A percentile compares a stretch with the other conserved stretches of the same genome.
phyloP scores from a whole-genome alignment of 2,888 invertebrate species.

The Caenorhabditis sp. region DNA sequence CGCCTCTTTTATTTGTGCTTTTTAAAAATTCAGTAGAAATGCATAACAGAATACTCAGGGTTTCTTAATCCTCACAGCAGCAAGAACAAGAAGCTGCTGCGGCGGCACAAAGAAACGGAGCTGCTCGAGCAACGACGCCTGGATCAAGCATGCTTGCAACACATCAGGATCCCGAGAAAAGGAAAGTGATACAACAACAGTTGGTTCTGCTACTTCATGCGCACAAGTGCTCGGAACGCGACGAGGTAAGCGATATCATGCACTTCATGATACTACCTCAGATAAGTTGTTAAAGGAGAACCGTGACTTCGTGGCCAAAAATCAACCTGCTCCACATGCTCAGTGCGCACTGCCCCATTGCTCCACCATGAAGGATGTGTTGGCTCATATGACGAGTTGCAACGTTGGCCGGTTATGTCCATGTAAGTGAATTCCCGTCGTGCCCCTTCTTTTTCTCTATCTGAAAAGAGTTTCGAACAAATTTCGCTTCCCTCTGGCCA shows the following conservation, averaged over 20 bases:
- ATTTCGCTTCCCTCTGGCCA: constrained; percentile 50
- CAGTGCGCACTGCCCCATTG: constrained; percentile 96
- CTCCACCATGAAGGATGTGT: constrained; percentile 98
- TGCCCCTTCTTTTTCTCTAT: constrained; percentile 47
- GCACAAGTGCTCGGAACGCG: constrained; percentile 97
- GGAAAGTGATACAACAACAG: constrained; percentile 98
- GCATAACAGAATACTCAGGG: too few relatives aligned
- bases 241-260: constrained; percentile 84
- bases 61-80: too few relatives aligned
- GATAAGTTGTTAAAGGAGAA: constrained; percentile 44
- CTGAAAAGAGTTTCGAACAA: constrained; percentile 56
- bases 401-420: constrained; percentile 88
- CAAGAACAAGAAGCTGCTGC: constrained; percentile 43
- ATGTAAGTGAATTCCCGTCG: constrained; percentile 80
- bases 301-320: constrained; percentile 31
- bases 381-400: constrained; percentile 98
- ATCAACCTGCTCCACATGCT: constrained; percentile 59
- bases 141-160: constrained; percentile 47
- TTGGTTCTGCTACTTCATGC: constrained; percentile 96
- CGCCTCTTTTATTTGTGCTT: too few relatives aligned
- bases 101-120: constrained; percentile 40
- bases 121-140: constrained; percentile 42
- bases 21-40: too few relatives aligned
- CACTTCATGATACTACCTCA: background rate
- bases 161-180: constrained; percentile 93